Conservation (phyloP, 2,113 vertebrate genomes). For the Chloroceryle aenea region DNA sequence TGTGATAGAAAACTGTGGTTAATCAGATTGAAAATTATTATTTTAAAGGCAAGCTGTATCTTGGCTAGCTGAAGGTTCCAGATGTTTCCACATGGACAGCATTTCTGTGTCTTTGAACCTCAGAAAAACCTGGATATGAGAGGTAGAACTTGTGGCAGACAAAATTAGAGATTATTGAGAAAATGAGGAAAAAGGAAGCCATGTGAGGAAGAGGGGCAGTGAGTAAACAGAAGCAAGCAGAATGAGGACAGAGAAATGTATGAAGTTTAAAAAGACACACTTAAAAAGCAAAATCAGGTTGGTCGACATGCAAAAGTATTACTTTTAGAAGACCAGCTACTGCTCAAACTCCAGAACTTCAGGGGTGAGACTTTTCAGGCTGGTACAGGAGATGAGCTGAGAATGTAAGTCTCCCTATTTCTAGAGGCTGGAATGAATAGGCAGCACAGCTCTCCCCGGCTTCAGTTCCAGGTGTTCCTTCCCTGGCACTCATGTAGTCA, state of each 20-base stretch:
- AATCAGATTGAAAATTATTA: background rate
- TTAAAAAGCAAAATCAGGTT: background rate
- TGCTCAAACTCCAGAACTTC: background rate
- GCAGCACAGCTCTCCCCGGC: background rate
- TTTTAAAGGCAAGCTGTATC: background rate
- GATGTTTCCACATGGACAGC: background rate
- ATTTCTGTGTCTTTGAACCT: background rate
- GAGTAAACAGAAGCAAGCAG: background rate
- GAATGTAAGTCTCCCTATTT: background rate
- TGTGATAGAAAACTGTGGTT: background rate
- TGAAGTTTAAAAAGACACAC: background rate
- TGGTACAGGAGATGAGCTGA: background rate
- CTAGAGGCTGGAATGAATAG: background rate
- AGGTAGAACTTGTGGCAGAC: background rate
- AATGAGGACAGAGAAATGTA: background rate
- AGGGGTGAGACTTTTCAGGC: background rate
- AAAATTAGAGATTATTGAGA: background rate
- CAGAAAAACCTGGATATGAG: background rate
- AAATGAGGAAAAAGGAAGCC: background rate
- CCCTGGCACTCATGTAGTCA: background rate
- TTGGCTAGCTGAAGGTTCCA: background rate
- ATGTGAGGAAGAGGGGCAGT: background rate
- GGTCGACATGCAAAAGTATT: background rate
- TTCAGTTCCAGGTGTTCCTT: background rate
- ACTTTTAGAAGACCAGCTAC: background rate